phyloP scores from a whole-genome alignment of 2,888 invertebrate genomes.

The Dynastes maya region DNA sequence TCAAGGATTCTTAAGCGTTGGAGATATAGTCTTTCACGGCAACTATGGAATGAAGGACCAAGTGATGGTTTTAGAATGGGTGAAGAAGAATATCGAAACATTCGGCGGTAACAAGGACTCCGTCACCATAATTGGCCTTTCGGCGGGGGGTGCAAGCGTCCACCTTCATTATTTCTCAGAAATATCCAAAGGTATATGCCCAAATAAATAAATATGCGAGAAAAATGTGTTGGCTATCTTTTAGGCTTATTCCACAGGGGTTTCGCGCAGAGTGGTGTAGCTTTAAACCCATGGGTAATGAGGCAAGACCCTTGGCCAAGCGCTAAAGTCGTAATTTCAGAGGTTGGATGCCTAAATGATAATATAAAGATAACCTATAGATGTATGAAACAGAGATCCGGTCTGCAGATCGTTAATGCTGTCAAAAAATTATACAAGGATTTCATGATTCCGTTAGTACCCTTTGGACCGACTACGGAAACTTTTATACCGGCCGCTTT shows the following conservation, averaged over 20 bases:
- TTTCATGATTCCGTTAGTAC: constrained; percentile 74
- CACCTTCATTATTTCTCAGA: constrained; percentile 79
- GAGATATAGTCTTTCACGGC: constrained; percentile 77
- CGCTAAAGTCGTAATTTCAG: constrained; percentile 73
- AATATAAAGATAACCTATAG: constrained; percentile 71
- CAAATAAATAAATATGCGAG: no score
- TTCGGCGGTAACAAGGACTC: constrained; percentile 80
- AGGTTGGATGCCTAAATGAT: constrained; percentile 75
- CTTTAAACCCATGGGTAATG: constrained; percentile 73
- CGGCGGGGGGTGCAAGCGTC: constrained; percentile 81
- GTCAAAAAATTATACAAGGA: constrained; percentile 51
- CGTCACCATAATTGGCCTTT: constrained; percentile 77
- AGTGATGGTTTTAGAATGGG: constrained; percentile 78
- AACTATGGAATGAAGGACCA: constrained; percentile 83
- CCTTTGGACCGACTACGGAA: constrained; percentile 81
- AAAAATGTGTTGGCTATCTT: not conserved
- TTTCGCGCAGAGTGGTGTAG: constrained; percentile 79
- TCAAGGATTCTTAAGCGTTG: constrained; percentile 81
- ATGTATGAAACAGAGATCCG: constrained; percentile 76
- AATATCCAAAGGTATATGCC: constrained; percentile 45
- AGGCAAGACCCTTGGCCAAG: constrained; percentile 73
- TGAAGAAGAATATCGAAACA: constrained; percentile 76
- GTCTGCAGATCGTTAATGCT: constrained; percentile 74
- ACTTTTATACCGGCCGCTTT: constrained; percentile 66
- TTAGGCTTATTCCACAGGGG: constrained; percentile 74